Conservation (phyloP, 1,140 invertebrate species). For the Drusus annulatus region DNA sequence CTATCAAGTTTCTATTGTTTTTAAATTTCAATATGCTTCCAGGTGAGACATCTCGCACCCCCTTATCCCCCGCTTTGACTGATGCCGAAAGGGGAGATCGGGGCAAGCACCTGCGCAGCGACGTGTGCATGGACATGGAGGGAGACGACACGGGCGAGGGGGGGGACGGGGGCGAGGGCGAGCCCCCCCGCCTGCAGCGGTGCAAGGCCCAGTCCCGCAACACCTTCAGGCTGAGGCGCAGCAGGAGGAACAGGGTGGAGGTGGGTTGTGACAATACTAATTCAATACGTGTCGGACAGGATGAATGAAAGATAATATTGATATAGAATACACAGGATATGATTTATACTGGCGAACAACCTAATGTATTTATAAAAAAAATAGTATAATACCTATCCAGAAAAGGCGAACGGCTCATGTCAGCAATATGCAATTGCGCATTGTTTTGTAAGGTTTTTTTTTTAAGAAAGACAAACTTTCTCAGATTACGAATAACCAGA, state of each 20-base stretch:
- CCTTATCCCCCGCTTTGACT: slow-evolving; percentile 76
- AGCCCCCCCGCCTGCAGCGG: slow-evolving; percentile 87
- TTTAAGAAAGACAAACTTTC: too few relatives aligned
- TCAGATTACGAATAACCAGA: too few relatives aligned
- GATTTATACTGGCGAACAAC: background rate
- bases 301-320: too few relatives aligned
- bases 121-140: background rate
- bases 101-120: slow-evolving; percentile 30
- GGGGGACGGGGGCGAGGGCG: slow-evolving; percentile 60
- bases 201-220: slow-evolving; percentile 95
- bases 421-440: too few relatives aligned
- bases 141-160: slow-evolving; percentile 51
- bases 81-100: slow-evolving; percentile 3
- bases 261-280: slow-evolving; percentile 55
- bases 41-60: slow-evolving; percentile 82
- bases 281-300: too few relatives aligned
- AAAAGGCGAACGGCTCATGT: too few relatives aligned
- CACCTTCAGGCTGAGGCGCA: slow-evolving; percentile 91
- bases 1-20: too few relatives aligned
- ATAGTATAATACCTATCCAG: too few relatives aligned
- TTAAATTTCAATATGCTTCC: slow-evolving; percentile 38
- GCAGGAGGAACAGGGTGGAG: slow-evolving; percentile 73
- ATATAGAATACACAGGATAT: background rate
- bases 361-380: too few relatives aligned
- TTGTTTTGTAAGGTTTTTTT: too few relatives aligned